phyloP scores from a whole-genome alignment of 2,113 vertebrate species.

The Raphicerus campestris region DNA sequence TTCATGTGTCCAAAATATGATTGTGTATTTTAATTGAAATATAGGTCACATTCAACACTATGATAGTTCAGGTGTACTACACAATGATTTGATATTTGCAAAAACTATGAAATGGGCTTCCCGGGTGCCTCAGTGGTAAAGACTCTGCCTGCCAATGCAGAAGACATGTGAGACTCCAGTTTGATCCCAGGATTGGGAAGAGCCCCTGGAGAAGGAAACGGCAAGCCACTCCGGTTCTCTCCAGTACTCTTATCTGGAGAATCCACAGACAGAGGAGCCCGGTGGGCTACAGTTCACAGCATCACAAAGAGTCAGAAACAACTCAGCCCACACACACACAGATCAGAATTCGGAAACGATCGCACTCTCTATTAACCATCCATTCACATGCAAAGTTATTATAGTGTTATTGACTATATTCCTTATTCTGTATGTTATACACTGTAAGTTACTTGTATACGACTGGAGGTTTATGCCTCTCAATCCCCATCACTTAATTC shows the following conservation, averaged over 20 bases:
- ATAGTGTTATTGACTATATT: background rate
- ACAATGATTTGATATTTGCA: background rate
- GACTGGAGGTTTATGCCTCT: background rate
- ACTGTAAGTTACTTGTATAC: background rate
- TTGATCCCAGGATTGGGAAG: background rate
- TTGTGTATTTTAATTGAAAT: background rate
- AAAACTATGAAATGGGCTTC: background rate
- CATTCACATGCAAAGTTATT: background rate
- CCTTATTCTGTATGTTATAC: background rate
- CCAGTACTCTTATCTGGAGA: background rate
- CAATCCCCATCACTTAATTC: background rate
- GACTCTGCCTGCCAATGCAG: background rate
- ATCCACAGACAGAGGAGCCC: background rate
- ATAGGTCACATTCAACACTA: background rate
- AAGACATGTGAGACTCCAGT: background rate
- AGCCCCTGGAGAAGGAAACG: background rate
- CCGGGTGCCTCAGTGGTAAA: background rate
- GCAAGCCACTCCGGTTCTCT: background rate
- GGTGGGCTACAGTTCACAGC: background rate
- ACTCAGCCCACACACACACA: background rate
- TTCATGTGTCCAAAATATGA: background rate
- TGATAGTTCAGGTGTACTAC: background rate
- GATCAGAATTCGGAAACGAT: background rate
- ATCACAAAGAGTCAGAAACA: background rate
- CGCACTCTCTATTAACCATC: background rate